These are phyloP conservation scores for Popillia japonica DNA, from an alignment of 1,140 invertebrate genomes.

Conservation along the genomic window DNA sequence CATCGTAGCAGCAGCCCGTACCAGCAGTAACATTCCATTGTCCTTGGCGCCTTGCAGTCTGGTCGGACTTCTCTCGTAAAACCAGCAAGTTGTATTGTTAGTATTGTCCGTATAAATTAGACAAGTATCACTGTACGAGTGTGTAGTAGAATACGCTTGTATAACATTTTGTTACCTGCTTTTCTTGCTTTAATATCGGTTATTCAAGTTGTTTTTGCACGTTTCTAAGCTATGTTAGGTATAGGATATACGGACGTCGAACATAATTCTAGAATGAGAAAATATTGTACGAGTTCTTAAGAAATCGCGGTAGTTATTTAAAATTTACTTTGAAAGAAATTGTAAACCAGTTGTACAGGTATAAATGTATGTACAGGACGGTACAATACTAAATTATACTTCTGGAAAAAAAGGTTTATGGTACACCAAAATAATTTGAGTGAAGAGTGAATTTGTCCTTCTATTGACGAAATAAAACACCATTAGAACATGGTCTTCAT, in stretches of 20 bases:
- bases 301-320: not conserved
- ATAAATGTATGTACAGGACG: too few relatives aligned
- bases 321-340: too few relatives aligned
- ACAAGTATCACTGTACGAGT: not conserved
- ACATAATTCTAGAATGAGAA: not conserved
- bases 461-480: too few relatives aligned
- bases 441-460: too few relatives aligned
- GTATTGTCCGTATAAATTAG: not conserved
- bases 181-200: not conserved
- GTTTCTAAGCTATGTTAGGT: too few relatives aligned
- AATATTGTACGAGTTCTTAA: not conserved
- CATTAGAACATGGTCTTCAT: too few relatives aligned
- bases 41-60: slow-evolving; percentile 8
- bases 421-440: too few relatives aligned
- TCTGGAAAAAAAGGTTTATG: too few relatives aligned
- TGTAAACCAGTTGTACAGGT: too few relatives aligned
- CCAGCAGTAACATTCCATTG: slow-evolving; percentile 10
- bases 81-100: slow-evolving; percentile 5
- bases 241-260: not conserved
- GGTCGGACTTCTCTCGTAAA: not conserved
- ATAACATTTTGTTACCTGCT: not conserved
- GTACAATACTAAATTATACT: too few relatives aligned
- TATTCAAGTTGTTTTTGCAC: not conserved
- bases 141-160: too few relatives aligned
- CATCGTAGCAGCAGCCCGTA: not conserved